These are phyloP conservation scores for Syndactyla subalaris DNA, from an alignment of 2,797 vertebrate species.

Conservation along the genomic window DNA sequence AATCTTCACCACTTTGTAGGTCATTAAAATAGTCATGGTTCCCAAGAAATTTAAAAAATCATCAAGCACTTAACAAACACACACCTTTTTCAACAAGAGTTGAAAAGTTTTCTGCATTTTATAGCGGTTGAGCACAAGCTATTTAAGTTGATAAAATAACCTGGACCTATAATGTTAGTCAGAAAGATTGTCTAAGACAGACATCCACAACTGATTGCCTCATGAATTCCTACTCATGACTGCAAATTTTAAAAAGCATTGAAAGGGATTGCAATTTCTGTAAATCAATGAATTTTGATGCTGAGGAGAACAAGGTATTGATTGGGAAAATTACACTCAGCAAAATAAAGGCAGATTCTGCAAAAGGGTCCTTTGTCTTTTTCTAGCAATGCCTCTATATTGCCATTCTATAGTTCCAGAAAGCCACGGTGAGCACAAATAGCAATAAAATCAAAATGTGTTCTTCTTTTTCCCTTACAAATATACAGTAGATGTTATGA, in stretches of 20 bases:
- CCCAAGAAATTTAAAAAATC: conserved; percentile 28
- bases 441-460: neutral
- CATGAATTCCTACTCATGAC: neutral
- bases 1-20: conserved; percentile 39
- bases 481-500: neutral
- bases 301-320: neutral
- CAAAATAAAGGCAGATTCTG: neutral
- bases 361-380: neutral
- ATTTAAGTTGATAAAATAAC: neutral
- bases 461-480: neutral
- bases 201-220: neutral
- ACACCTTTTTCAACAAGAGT: neutral
- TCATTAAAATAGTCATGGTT: conserved; percentile 29
- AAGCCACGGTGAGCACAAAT: neutral
- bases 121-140: neutral
- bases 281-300: neutral
- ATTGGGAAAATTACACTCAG: neutral
- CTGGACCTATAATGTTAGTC: neutral
- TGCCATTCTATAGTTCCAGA: neutral
- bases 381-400: neutral
- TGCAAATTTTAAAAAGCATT: neutral
- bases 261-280: neutral
- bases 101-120: conserved; percentile 1
- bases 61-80: conserved; percentile 32
- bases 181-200: neutral